Evolutionary conservation across 2,797 vertebrate species (phyloP).

Genomic region (Meda fulgida): DNA sequence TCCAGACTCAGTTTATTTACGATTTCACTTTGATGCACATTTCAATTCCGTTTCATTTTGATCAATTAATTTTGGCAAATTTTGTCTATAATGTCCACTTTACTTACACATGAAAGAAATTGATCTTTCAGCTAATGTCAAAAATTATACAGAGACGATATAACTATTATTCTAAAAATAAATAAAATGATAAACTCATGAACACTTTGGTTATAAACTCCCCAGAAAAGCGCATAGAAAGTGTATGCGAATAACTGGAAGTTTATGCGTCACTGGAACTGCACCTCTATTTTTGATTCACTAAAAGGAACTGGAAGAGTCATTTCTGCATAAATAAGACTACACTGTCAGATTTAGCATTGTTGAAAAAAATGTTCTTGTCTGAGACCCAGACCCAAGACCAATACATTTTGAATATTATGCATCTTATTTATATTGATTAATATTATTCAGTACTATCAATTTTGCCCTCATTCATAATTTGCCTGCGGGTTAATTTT

Average conservation of each 20-base stretch:
- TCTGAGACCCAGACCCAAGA: neutral
- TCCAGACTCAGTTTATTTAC: neutral
- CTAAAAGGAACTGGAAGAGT: neutral
- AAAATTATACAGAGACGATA: too few relatives aligned
- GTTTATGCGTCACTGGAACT: too few relatives aligned
- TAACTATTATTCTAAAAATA: neutral
- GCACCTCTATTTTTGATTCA: neutral
- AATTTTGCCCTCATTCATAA: neutral
- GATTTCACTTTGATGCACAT: neutral
- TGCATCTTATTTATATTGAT: neutral
- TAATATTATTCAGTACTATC: neutral
- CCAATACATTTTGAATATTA: neutral
- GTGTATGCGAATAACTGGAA: neutral
- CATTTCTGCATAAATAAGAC: neutral
- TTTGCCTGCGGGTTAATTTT: neutral
- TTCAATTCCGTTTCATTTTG: neutral
- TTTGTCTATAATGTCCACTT: neutral
- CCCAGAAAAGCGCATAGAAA: neutral
- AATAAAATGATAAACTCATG: neutral
- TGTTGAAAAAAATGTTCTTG: neutral
- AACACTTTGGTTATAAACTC: neutral
- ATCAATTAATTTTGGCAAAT: neutral
- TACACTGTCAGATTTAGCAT: neutral
- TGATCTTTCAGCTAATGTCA: neutral
- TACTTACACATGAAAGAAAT: neutral